These are phyloP conservation scores for Corydoras sp. DNA, from an alignment of 2,113 vertebrate genomes.

Conservation along the genomic window DNA sequence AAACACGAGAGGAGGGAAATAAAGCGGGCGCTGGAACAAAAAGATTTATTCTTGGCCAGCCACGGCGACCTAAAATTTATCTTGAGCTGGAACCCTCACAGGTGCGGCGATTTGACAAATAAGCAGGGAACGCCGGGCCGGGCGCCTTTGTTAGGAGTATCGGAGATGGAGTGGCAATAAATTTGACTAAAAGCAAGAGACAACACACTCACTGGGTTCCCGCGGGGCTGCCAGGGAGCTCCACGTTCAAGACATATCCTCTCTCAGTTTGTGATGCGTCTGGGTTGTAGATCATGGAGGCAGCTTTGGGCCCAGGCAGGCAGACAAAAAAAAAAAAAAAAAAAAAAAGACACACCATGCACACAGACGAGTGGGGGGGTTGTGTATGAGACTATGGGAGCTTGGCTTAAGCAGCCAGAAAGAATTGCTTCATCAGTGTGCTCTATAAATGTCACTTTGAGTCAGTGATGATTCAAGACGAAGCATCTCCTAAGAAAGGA, in stretches of 20 bases:
- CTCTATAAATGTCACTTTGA: constrained; percentile 67
- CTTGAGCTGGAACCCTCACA: constrained; percentile 82
- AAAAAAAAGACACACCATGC: constrained; percentile 4
- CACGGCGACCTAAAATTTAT: constrained; percentile 78
- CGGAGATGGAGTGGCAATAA: constrained; percentile 78
- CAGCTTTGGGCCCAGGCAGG: constrained; percentile 49
- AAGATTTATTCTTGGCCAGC: constrained; percentile 84
- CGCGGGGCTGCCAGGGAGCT: constrained; percentile 56
- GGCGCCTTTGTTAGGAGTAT: constrained; percentile 74
- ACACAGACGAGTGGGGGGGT: constrained; percentile 7
- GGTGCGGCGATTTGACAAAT: constrained; percentile 90
- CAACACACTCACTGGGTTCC: constrained; percentile 64
- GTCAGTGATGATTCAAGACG: constrained; percentile 54
- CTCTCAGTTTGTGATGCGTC: constrained; percentile 58
- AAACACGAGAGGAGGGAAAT: constrained; percentile 35
- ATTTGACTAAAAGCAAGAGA: constrained; percentile 82
- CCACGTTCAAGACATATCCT: constrained; percentile 64
- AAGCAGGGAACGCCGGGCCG: constrained; percentile 70
- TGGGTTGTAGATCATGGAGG: constrained; percentile 62
- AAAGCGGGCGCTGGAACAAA: constrained; percentile 49
- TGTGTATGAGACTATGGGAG: constrained; percentile 49
- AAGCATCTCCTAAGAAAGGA: constrained; percentile 41
- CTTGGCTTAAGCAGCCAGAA: constrained; percentile 52
- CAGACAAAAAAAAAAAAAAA: constrained; percentile 46
- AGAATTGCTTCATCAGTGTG: constrained; percentile 66